Evolutionary conservation across 2,797 vertebrate genomes (phyloP).

Genomic region (Megaceryle alcyon): DNA sequence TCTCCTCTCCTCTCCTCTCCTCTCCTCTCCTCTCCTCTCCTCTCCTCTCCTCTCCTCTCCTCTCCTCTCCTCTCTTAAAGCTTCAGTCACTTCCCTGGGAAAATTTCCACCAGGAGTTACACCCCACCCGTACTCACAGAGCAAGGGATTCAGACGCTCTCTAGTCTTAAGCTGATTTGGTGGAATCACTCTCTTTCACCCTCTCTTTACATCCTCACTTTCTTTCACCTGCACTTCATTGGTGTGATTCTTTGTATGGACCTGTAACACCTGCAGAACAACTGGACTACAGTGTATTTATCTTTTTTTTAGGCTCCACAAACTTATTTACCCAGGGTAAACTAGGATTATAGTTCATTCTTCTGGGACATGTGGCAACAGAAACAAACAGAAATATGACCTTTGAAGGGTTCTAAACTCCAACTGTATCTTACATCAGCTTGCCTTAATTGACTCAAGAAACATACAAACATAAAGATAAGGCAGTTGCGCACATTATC

Average conservation of each 20-base stretch:
- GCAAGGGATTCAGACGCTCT: not conserved
- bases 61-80: not conserved
- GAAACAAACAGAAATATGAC: slow-evolving; percentile 41
- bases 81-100: not conserved
- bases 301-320: not conserved
- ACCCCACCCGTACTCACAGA: not conserved
- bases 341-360: not conserved
- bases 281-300: not conserved
- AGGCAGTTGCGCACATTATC: accelerated
- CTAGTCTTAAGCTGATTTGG: not conserved
- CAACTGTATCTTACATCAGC: not conserved
- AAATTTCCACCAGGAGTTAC: accelerated
- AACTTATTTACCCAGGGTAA: not conserved
- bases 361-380: slow-evolving; percentile 21
- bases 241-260: not conserved
- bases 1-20: not conserved
- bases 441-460: slow-evolving; percentile 23
- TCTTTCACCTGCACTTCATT: not conserved
- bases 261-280: not conserved
- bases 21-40: not conserved
- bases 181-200: not conserved
- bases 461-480: slow-evolving; percentile 5
- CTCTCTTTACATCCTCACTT: not conserved
- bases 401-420: slow-evolving; percentile 56
- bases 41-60: too few species aligned